These are phyloP conservation scores for Myrmophylax atrothorax DNA, from an alignment of 2,113 vertebrate species.

Conservation along the genomic window DNA sequence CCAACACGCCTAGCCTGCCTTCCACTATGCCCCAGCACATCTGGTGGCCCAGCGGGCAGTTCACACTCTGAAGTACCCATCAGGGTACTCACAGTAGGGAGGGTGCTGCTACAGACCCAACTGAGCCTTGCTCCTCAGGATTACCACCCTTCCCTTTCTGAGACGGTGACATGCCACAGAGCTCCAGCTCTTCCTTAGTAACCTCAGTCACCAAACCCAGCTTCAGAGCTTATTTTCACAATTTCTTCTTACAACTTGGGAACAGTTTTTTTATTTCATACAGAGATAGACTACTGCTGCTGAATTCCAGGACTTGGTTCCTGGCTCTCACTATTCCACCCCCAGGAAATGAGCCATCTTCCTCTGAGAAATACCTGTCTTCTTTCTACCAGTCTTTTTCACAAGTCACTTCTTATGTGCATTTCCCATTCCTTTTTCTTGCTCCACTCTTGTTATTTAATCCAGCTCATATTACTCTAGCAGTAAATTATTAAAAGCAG, in stretches of 20 bases:
- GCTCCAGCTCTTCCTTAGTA: neutral
- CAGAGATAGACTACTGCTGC: neutral
- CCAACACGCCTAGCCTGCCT: neutral
- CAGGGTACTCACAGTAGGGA: fast-evolving
- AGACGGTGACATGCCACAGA: neutral
- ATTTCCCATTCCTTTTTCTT: slow-evolving; percentile 19
- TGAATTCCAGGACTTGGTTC: neutral
- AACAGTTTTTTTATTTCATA: neutral
- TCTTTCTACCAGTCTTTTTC: neutral
- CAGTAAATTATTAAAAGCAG: slow-evolving; percentile 56
- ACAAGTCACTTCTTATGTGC: neutral
- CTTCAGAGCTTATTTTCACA: neutral
- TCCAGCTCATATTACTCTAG: slow-evolving; percentile 13
- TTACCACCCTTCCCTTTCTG: neutral
- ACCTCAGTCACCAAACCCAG: neutral
- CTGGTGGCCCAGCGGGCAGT: neutral
- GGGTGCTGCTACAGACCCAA: neutral
- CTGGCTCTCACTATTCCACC: neutral
- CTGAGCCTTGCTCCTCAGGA: fast-evolving
- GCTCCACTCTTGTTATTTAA: slow-evolving; percentile 37
- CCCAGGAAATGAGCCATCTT: neutral
- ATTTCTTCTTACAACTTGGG: neutral
- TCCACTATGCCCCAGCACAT: neutral
- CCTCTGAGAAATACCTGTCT: neutral
- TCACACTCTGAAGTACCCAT: fast-evolving